Conservation (phyloP, 2,797 vertebrate genomes). For the Hippopotamyrus pictus region DNA sequence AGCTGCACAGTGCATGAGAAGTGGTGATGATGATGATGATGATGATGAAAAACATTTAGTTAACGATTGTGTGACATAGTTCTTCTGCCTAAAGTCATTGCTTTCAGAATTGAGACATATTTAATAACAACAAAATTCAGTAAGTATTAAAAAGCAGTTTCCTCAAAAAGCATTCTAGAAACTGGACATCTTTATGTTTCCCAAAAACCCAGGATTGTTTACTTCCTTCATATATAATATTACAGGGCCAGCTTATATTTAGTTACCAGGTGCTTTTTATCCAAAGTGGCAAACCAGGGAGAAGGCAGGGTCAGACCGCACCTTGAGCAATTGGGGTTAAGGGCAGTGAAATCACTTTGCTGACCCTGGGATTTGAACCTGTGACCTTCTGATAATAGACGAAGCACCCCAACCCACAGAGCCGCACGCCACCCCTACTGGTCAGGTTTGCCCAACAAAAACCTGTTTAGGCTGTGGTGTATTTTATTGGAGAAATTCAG, state of each 20-base stretch:
- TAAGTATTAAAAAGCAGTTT: not conserved
- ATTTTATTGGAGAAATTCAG: not conserved
- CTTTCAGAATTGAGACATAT: not conserved
- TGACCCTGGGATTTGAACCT: not conserved
- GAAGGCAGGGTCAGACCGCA: not conserved
- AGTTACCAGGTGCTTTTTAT: not conserved
- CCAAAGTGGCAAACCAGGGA: not conserved
- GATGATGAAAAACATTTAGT: not conserved
- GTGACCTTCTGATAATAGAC: not conserved
- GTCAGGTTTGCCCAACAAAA: not conserved
- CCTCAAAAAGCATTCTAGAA: not conserved
- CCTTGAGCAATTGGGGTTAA: not conserved
- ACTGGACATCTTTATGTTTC: not conserved
- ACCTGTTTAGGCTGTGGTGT: not conserved
- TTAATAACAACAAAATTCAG: not conserved
- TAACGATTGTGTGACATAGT: not conserved
- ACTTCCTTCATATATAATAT: not conserved
- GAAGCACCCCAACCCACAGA: not conserved
- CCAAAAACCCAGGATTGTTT: not conserved
- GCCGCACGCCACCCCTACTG: not conserved
- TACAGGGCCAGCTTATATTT: not conserved
- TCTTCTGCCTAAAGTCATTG: not conserved
- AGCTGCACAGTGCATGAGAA: not conserved
- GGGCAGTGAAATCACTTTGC: not conserved
- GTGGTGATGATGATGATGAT: not conserved